A percentile compares a stretch with the other conserved stretches of the same genome.
These are phyloP conservation scores for Gymnothorax javanicus DNA, from an alignment of 2,797 vertebrate species.

Conservation along the genomic window DNA sequence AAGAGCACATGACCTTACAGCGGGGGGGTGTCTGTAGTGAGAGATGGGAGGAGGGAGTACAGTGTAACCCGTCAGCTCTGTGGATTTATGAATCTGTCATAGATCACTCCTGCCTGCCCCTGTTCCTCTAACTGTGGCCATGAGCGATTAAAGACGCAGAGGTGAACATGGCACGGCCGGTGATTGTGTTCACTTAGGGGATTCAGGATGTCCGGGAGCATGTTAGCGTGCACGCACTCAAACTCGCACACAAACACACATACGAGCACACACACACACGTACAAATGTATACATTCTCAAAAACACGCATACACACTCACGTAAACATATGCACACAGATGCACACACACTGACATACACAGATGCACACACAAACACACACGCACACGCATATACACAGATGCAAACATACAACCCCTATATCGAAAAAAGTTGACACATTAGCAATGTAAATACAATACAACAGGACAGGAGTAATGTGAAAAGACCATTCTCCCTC, in stretches of 20 bases:
- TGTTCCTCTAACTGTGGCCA: neutral
- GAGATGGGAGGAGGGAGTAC: neutral
- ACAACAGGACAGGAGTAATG: too few relatives aligned
- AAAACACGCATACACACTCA: neutral
- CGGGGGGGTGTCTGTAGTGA: neutral
- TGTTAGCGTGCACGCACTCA: neutral
- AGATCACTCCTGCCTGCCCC: neutral
- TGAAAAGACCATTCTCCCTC: too few relatives aligned
- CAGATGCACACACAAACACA: neutral
- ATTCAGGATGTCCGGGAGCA: too few relatives aligned
- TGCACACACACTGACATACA: neutral
- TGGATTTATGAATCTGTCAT: neutral
- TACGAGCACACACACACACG: neutral
- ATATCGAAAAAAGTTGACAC: neutral
- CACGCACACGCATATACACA: too few relatives aligned
- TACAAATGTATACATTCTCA: neutral
- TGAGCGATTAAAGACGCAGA: neutral
- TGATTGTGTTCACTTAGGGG: too few relatives aligned
- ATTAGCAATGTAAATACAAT: too few relatives aligned
- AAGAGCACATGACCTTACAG: neutral
- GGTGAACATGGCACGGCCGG: neutral
- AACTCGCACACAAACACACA: neutral
- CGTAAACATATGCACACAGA: neutral
- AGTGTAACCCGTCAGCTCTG: neutral
- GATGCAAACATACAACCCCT: too few relatives aligned